Conservation (phyloP, 2,888 invertebrate genomes). For the Drosophila atripex region DNA sequence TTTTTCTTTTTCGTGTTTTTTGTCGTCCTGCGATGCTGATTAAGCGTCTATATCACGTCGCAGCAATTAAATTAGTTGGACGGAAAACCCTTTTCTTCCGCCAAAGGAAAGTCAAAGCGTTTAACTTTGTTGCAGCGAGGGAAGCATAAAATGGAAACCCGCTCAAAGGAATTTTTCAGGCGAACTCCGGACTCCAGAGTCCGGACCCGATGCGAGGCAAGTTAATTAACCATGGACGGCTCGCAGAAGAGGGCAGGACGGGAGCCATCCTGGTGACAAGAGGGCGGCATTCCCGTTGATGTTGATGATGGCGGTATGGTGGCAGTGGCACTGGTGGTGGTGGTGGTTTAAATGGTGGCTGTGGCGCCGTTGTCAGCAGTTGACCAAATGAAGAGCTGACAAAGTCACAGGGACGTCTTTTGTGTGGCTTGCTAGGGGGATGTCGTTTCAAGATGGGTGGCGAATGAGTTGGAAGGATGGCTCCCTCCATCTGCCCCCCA, state of each 20-base stretch:
- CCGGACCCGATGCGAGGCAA: conserved; percentile 56
- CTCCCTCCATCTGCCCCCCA: neutral
- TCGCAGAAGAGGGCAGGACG: conserved; percentile 26
- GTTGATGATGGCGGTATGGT: conserved; percentile 19
- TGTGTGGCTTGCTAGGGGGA: conserved; percentile 42
- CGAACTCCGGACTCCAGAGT: conserved; percentile 12
- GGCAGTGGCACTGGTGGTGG: conserved; percentile 18
- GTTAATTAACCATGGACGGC: conserved; percentile 64
- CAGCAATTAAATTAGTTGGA: conserved; percentile 73
- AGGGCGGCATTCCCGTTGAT: conserved; percentile 19
- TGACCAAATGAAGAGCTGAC: conserved; percentile 74
- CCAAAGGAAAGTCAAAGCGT: conserved; percentile 52
- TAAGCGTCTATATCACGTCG: conserved; percentile 65
- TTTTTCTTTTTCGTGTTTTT: conserved; percentile 2
- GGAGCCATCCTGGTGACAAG: conserved; percentile 1
- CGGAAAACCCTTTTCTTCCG: conserved; percentile 60
- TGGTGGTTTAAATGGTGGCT: conserved; percentile 15
- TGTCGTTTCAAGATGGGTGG: conserved; percentile 32
- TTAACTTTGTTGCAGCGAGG: conserved; percentile 57
- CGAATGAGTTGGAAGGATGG: neutral
- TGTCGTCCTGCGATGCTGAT: neutral
- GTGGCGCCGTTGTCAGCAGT: conserved; percentile 56
- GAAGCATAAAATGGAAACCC: conserved; percentile 60
- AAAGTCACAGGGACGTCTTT: conserved; percentile 52
- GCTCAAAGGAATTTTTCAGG: conserved; percentile 70